A percentile compares a stretch with the other conserved stretches of the same genome.
These are phyloP conservation scores for Ailuropoda melanoleuca DNA, from an alignment of 2,113 vertebrate species.

Conservation along the genomic window DNA sequence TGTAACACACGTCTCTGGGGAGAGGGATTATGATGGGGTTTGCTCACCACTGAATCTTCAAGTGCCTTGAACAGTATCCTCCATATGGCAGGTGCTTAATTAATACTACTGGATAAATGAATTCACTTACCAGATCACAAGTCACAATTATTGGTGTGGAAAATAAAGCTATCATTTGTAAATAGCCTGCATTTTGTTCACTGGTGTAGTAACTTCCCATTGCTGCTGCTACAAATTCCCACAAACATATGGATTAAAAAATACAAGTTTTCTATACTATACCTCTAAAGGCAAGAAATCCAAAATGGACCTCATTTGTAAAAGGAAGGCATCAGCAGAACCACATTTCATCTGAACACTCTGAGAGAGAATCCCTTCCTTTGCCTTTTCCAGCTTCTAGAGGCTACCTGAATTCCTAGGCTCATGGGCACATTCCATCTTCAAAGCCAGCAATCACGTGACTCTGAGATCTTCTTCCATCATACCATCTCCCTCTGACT, in stretches of 20 bases:
- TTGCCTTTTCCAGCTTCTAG: not conserved
- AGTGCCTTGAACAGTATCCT: not conserved
- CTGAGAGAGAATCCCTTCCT: not conserved
- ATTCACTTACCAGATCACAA: not conserved
- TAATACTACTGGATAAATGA: not conserved
- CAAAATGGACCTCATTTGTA: not conserved
- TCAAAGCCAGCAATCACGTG: not conserved
- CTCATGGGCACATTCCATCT: not conserved
- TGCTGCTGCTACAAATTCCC: not conserved
- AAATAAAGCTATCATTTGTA: slow-evolving; percentile 9
- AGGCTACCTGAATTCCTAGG: not conserved
- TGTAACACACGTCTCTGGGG: not conserved
- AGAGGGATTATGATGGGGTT: not conserved
- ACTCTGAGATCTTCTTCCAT: not conserved
- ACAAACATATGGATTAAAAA: not conserved
- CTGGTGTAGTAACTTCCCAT: not conserved
- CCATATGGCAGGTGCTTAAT: not conserved
- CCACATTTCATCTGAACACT: not conserved
- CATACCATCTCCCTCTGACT: not conserved
- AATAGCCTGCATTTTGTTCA: slow-evolving; percentile 19
- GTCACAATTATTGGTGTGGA: not conserved
- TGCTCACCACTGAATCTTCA: not conserved
- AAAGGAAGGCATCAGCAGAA: not conserved
- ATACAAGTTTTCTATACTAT: not conserved
- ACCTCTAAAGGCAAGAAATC: not conserved